Evolutionary conservation across 2,797 vertebrate species (phyloP).

Genomic region (Characodon lateralis): DNA sequence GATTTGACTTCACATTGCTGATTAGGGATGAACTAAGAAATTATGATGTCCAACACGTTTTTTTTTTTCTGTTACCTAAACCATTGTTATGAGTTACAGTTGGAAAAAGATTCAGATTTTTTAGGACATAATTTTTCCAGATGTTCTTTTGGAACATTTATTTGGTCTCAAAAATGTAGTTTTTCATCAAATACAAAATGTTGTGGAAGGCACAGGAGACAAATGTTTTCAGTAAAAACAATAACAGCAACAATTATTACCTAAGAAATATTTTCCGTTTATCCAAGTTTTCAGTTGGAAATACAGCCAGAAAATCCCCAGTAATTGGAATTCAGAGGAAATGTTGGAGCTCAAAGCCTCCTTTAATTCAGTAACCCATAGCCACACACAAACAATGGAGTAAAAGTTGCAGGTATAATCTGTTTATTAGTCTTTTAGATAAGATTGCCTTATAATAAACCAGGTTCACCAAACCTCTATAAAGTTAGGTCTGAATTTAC

Average conservation of each 20-base stretch:
- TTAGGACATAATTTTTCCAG: constrained; percentile 66
- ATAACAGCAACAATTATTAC: not conserved
- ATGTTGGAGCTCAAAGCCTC: not conserved
- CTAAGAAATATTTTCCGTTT: too few relatives aligned
- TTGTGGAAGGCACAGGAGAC: constrained; percentile 18
- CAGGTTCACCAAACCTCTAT: not conserved
- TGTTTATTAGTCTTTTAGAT: not conserved
- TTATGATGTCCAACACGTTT: constrained; percentile 6
- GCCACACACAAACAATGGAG: not conserved
- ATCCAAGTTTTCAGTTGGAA: not conserved
- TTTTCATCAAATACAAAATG: constrained; percentile 13
- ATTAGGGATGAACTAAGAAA: constrained; percentile 2
- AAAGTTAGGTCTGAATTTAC: not conserved
- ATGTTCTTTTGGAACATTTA: constrained; percentile 65
- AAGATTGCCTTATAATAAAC: not conserved
- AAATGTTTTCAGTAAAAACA: constrained; percentile 17
- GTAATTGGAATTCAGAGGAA: not conserved
- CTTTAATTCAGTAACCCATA: not conserved
- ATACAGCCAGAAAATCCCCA: not conserved
- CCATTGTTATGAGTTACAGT: constrained; percentile 47
- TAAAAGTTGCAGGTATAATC: not conserved
- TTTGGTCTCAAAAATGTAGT: constrained; percentile 41
- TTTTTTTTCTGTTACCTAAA: constrained; percentile 15
- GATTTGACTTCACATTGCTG: constrained; percentile 2
- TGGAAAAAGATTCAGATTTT: constrained; percentile 42